Evolutionary conservation across 2,888 invertebrate genomes (phyloP).

Genomic region (Agrotis puta): DNA sequence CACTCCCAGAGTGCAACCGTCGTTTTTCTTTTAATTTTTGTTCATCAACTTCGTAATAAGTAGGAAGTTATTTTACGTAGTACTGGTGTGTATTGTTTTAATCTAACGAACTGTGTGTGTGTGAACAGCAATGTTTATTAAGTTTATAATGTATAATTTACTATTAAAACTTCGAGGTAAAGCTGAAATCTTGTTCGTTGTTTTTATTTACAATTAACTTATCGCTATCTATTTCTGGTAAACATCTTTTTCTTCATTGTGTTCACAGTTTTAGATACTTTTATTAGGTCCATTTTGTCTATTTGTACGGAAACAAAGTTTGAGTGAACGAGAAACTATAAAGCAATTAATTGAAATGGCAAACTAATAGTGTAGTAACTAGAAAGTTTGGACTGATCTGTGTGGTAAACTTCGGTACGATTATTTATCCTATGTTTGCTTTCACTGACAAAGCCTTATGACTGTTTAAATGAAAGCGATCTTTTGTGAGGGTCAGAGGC

Average conservation of each 20-base stretch:
- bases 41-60: background rate
- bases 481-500: too few relatives aligned
- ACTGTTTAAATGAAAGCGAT: too few relatives aligned
- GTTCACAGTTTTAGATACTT: background rate
- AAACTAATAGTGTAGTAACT: slow-evolving; percentile 18
- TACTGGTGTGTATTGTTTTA: background rate
- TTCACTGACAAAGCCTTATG: too few relatives aligned
- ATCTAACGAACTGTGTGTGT: background rate
- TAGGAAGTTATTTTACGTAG: background rate
- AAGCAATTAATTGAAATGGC: slow-evolving; percentile 27
- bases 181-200: background rate
- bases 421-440: slow-evolving; percentile 2
- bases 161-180: background rate
- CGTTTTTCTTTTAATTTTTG: too few relatives aligned
- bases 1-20: too few relatives aligned
- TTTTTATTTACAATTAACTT: too few relatives aligned
- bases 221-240: too few relatives aligned
- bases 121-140: background rate
- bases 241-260: background rate
- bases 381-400: slow-evolving; percentile 28
- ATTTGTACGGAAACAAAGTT: slow-evolving; percentile 18
- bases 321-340: slow-evolving; percentile 8
- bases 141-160: background rate
- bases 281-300: background rate
- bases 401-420: background rate